Conservation (phyloP, 2,888 invertebrate genomes). For the Apodemia zela region DNA sequence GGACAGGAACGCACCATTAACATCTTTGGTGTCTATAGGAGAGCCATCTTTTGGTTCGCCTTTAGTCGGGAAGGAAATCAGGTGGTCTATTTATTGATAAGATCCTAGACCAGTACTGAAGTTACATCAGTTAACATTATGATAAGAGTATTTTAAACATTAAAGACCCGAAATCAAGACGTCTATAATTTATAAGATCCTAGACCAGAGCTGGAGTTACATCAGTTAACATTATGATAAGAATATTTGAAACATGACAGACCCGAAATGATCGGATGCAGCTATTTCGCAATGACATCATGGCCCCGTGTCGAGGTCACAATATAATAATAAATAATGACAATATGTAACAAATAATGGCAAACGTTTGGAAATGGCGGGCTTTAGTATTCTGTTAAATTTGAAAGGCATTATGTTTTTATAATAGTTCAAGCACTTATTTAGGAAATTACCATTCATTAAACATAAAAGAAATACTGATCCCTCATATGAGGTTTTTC, state of each 20-base stretch:
- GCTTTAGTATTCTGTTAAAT: constrained; percentile 17
- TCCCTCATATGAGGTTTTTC: too few species aligned
- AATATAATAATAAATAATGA: constrained; percentile 27
- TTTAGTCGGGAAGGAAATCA: too few species aligned
- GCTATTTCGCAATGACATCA: constrained; percentile 31
- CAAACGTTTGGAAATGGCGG: constrained; percentile 18
- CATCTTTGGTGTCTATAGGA: too few species aligned
- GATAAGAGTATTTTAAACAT: background rate
- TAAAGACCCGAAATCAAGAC: background rate
- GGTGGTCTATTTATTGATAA: too few species aligned
- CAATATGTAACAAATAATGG: constrained; percentile 29
- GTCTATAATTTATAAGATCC: too few species aligned
- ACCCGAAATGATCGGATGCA: background rate
- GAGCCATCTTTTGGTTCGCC: too few species aligned
- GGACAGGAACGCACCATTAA: too few species aligned
- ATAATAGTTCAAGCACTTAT: background rate
- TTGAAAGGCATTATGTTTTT: background rate
- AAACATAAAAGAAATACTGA: background rate
- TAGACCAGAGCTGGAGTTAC: background rate
- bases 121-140: background rate
- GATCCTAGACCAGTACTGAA: too few species aligned
- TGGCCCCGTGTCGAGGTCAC: constrained; percentile 33
- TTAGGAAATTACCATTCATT: background rate
- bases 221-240: background rate
- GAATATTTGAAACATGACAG: background rate